Evolutionary conservation across 2,113 vertebrate species (phyloP).

Genomic region (Alosa alosa): DNA sequence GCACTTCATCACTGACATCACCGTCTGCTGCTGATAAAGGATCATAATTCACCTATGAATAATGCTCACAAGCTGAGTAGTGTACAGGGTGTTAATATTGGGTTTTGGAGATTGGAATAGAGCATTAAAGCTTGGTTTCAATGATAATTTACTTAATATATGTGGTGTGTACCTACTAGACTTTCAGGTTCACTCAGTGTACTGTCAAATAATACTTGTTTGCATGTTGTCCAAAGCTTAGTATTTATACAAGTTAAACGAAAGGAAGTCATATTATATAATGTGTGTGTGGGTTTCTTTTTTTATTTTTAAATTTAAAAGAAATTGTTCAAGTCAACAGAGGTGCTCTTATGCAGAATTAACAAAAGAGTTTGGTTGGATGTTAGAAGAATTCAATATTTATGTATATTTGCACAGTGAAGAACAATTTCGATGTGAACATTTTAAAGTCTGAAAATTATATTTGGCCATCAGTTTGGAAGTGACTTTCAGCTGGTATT

Average conservation of each 20-base stretch:
- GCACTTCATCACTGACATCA: neutral
- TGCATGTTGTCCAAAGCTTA: conserved; percentile 18
- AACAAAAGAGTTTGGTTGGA: conserved; percentile 9
- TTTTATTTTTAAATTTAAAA: neutral
- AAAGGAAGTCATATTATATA: neutral
- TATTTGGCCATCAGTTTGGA: conserved; percentile 11
- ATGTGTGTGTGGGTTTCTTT: neutral
- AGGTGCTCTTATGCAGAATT: conserved; percentile 7
- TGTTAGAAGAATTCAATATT: conserved; percentile 12
- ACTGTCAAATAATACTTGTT: conserved; percentile 17
- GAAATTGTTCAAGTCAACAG: neutral
- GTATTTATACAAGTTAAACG: conserved; percentile 2
- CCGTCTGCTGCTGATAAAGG: conserved; percentile 8
- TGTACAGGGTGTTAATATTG: conserved; percentile 12
- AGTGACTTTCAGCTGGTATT: conserved; percentile 19
- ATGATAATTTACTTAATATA: neutral
- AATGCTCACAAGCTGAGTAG: neutral
- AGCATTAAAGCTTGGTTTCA: neutral
- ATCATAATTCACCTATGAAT: neutral
- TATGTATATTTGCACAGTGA: conserved; percentile 16
- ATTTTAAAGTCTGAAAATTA: conserved; percentile 15
- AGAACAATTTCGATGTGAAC: conserved; percentile 7
- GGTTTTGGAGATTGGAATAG: neutral
- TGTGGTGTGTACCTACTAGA: conserved; percentile 13
- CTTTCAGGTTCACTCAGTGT: conserved; percentile 8